Evolutionary conservation across 2,113 vertebrate species (phyloP), one percentile per base, ranked within the genome.

Genomic region (Scatophagus argus): DNA sequence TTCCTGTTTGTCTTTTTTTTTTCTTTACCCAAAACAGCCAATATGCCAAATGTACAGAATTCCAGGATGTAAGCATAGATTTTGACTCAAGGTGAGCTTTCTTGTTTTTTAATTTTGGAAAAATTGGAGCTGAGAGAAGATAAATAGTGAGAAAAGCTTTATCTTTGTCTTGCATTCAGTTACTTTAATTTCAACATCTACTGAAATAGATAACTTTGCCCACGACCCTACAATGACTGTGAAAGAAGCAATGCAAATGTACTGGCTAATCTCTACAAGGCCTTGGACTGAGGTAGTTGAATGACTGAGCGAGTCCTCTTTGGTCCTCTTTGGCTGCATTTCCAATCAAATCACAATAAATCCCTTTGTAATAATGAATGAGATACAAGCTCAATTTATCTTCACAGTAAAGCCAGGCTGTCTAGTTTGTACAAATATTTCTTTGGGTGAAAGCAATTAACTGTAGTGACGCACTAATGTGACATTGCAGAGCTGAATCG

Each of bases 391-490:
- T 75, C 23, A 44, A 76, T 89, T 90, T 77, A 88, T 88, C 86
- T 85, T 80, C 78, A 38, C 19, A 14, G 71, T 79, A 54, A 70
- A 81, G 67, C 78, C 2, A 29, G 65, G 39, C 80, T 60, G 66
- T 88, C 76, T 91, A 84, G 89, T 88, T 88, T 89, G 73, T 77
- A 84, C 88, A 93, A 93, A 93, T 89, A 90, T 91, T 90, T 92
- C 81, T 87, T 83, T 87, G 80, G 79, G 64, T 76, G 76, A 79
- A 91, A 87, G 89, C 81, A 90, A 92, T 91, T 92, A 89, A 84
- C 74, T 72, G 71, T 47, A n/a, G 67, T 58, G 83, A 82, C 78
- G 67, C 77, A 25, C 70, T 79, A 68, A 88, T 77, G 78, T 84
- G 87, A 82, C 87, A 82, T 81, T 36, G 64, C 84, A 77, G 69